Evolutionary conservation across 2,888 invertebrate genomes (phyloP).

Genomic region (Mechanitis mazaeus): DNA sequence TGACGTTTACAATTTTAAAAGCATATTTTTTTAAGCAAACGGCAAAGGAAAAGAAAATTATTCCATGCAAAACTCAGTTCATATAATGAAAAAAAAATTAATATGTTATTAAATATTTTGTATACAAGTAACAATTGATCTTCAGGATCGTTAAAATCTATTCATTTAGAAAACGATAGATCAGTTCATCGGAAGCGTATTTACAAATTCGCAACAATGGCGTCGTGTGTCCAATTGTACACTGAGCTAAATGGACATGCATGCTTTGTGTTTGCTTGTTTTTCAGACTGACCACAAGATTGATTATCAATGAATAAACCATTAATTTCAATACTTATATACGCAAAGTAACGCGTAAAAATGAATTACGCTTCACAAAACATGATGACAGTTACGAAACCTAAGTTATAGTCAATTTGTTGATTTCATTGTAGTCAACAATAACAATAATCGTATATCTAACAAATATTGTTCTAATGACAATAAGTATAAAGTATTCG

Average conservation of each 20-base stretch:
- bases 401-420: slow-evolving; percentile 13
- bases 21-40: too few species aligned
- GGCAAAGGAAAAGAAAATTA: too few species aligned
- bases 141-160: too few species aligned
- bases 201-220: slow-evolving; percentile 11
- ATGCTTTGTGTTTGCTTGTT: slow-evolving; percentile 43
- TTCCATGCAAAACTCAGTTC: too few species aligned
- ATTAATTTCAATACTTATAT: slow-evolving; percentile 43
- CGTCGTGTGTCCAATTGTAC: slow-evolving; percentile 4
- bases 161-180: slow-evolving; percentile 33
- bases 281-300: slow-evolving; percentile 37
- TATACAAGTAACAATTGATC: background rate
- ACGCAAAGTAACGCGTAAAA: background rate
- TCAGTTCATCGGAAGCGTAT: slow-evolving; percentile 32
- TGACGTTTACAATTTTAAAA: too few species aligned
- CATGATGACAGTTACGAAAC: slow-evolving; percentile 2
- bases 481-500: slow-evolving; percentile 70
- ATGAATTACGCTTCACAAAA: background rate
- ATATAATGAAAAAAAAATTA: too few species aligned
- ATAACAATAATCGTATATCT: slow-evolving; percentile 72
- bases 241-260: slow-evolving; percentile 42
- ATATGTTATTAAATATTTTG: too few species aligned
- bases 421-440: slow-evolving; percentile 26
- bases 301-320: slow-evolving; percentile 58
- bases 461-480: slow-evolving; percentile 76